Conservation (phyloP, 2,797 vertebrate species). For the Myotis findleyi region DNA sequence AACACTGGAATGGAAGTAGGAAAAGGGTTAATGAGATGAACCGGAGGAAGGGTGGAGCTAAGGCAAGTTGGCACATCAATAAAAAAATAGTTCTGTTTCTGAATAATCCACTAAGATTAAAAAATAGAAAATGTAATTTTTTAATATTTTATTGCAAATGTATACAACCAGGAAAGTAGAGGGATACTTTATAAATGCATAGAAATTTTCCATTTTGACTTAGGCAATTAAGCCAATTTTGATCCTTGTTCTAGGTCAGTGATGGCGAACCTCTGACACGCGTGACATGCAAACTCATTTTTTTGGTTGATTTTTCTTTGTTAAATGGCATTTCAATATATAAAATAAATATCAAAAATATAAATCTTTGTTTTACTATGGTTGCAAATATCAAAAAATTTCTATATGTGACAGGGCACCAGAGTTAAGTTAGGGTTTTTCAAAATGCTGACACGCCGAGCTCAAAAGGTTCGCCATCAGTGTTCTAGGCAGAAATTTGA, state of each 20-base stretch:
- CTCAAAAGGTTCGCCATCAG: too few relatives aligned
- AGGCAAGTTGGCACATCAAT: not conserved
- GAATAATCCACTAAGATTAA: constrained; percentile 1
- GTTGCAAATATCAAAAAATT: too few relatives aligned
- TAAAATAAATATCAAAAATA: too few relatives aligned
- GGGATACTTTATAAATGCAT: constrained; percentile 18
- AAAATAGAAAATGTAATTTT: not conserved
- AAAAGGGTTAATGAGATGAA: not conserved
- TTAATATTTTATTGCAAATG: not conserved
- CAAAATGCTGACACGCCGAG: too few relatives aligned
- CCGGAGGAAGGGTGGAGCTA: not conserved
- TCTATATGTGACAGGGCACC: too few relatives aligned
- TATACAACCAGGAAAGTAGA: not conserved
- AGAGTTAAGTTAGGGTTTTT: too few relatives aligned
- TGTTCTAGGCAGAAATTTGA: constrained; percentile 35
- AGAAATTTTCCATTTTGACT: constrained; percentile 60
- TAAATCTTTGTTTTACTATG: too few relatives aligned
- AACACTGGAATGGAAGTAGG: not conserved
- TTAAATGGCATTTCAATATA: too few relatives aligned
- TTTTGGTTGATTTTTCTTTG: too few relatives aligned
- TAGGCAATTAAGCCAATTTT: constrained; percentile 65
- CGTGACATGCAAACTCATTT: too few relatives aligned
- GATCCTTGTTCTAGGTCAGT: not conserved
- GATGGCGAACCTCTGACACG: too few relatives aligned
- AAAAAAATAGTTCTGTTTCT: not conserved